A percentile compares a stretch with the other conserved stretches of the same genome.
phyloP scores from a whole-genome alignment of 2,113 vertebrate genomes.

The Macaca fascicularis region DNA sequence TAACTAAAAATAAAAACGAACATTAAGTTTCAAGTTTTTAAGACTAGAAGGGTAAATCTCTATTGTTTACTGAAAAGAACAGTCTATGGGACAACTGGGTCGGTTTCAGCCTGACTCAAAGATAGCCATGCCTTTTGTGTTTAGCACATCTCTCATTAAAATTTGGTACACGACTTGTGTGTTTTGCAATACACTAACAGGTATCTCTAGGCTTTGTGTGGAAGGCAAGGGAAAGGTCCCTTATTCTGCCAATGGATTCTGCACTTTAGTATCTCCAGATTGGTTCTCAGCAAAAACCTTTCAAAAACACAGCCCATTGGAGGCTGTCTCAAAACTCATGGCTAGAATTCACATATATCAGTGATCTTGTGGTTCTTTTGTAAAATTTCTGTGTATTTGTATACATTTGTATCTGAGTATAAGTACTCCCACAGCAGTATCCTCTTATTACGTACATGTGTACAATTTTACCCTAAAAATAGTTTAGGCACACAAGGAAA shows the following conservation, averaged over 20 bases:
- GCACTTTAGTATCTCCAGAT: background rate
- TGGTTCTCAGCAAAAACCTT: background rate
- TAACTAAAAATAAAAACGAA: no score
- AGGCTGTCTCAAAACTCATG: background rate
- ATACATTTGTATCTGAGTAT: no score
- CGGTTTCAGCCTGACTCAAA: background rate
- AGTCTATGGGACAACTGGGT: no score
- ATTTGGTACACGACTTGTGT: background rate
- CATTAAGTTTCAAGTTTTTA: no score
- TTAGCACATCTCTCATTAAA: background rate
- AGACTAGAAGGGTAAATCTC: no score
- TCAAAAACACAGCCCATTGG: background rate
- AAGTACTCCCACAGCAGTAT: background rate
- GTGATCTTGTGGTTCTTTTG: background rate
- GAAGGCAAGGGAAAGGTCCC: background rate
- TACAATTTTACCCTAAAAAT: background rate
- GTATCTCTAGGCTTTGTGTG: background rate
- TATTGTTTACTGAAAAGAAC: no score
- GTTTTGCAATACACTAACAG: background rate
- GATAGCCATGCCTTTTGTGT: background rate
- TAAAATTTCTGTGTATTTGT: background rate
- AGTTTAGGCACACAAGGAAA: background rate
- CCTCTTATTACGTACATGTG: background rate
- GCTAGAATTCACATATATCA: background rate
- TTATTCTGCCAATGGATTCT: background rate